Conservation (phyloP, 2,888 invertebrate genomes). For the Onthophagus sagittarius region DNA sequence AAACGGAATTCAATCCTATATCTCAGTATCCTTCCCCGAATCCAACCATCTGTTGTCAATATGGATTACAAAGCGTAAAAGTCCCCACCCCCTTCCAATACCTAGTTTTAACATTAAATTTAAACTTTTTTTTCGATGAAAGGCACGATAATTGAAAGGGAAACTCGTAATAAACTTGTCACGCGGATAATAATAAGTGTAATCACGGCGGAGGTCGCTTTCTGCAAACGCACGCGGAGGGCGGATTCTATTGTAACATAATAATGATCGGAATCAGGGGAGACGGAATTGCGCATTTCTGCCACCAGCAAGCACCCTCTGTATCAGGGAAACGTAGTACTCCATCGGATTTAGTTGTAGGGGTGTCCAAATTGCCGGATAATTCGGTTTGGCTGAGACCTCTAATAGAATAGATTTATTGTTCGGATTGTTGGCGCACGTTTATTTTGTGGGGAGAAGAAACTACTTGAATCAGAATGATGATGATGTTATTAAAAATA, state of each 20-base stretch:
- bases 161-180: constrained; percentile 17
- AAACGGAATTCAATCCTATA: neutral
- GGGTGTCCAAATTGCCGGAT: neutral
- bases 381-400: neutral
- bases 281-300: neutral
- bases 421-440: neutral
- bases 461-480: neutral
- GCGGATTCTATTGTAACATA: neutral
- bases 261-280: neutral
- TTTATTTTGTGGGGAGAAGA: neutral
- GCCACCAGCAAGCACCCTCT: neutral
- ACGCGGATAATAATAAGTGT: constrained; percentile 16
- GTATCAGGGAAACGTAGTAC: neutral
- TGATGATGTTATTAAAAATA: neutral
- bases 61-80: neutral
- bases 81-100: neutral
- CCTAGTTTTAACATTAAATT: neutral
- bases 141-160: neutral
- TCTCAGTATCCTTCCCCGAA: neutral
- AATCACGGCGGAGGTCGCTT: constrained; percentile 14
- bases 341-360: neutral
- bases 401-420: neutral
- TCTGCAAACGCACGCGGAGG: constrained; percentile 1
- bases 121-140: neutral
- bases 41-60: neutral